Base-by-base conservation (phyloP, 2,797 vertebrate species). In the Crocidura indochinensis region DNA sequence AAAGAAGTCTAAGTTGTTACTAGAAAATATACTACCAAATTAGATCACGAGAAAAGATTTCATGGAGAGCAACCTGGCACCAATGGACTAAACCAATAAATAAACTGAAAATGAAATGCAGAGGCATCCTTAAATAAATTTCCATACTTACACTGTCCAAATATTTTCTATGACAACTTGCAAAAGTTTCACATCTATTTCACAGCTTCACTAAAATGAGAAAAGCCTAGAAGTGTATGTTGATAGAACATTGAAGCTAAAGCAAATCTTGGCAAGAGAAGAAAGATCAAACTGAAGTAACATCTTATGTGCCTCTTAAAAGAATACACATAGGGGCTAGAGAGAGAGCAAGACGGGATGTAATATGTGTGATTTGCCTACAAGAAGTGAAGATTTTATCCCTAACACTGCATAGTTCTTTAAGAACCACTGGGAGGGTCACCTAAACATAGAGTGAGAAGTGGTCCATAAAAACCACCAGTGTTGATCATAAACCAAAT, bases 131-230 rank as follows among this genome's bases (percentile, higher is more conserved):
- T 71, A 46, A 38, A 20, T 46, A 47, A 75, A 76, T 60, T 62
- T 15, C 74, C 49, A 27, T 46, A 53, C 7, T 68, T 7, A 53
- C 2, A 22, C 10, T 91, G 85, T 74, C 14, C 51, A 94, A 69
- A 81, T 74, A 26, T 46, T 89, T 84, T 7, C 46, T 62, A 64
- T 80, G 65, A 80, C 7, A 56, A 46, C 20, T 74, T 89, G 22
- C 15, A 90, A 46, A 47, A 31, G 53, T 84, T 77, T 68, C 74
- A 83, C 62, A 19, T 60, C 22, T 81, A 71, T 78, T 51, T 90
- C 6, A 73, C 10, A 20, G 67, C 60, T 53, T 8, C 51, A 27
- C 7, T 20, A 22, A 80, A 77, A 79, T 22, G 68, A 88, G 6
- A 9, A 60, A 71, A 71, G 82, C 6, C 8, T 10, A 10, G 19